phyloP scores from a whole-genome alignment of 2,797 vertebrate genomes.

The Typhlichthys eigenmanni region DNA sequence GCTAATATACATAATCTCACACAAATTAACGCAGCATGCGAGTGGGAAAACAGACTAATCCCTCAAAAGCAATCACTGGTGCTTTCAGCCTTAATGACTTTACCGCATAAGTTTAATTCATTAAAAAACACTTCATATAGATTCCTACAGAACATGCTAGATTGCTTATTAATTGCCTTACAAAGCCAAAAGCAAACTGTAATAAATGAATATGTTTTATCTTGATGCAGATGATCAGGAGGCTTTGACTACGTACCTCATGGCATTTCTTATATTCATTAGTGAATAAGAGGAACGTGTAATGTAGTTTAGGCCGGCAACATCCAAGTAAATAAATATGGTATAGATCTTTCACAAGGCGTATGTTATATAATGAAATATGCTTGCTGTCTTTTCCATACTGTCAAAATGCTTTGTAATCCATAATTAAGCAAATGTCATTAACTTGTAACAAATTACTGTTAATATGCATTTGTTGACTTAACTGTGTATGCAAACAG shows the following conservation, averaged over 20 bases:
- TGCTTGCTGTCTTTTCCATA: slow-evolving; percentile 2
- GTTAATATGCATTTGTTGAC: too few relatives aligned
- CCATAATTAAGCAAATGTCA: too few relatives aligned
- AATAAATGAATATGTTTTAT: slow-evolving; percentile 57
- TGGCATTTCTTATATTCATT: slow-evolving; percentile 55
- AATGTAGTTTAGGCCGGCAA: slow-evolving; percentile 29
- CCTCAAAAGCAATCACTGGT: slow-evolving; percentile 69
- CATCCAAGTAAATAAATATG: slow-evolving; percentile 6
- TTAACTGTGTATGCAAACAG: too few relatives aligned
- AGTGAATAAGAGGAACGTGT: slow-evolving; percentile 37
- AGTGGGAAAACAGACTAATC: slow-evolving; percentile 61
- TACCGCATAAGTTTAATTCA: slow-evolving; percentile 68
- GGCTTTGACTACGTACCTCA: slow-evolving; percentile 32
- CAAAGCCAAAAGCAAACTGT: slow-evolving; percentile 43
- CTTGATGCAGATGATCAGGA: slow-evolving; percentile 34
- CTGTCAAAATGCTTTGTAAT: too few relatives aligned
- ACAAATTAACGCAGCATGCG: slow-evolving; percentile 49
- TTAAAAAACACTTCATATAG: slow-evolving; percentile 70
- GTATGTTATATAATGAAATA: neutral
- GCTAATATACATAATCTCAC: slow-evolving; percentile 33
- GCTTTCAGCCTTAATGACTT: slow-evolving; percentile 73
- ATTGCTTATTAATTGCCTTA: slow-evolving; percentile 62
- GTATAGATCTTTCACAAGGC: slow-evolving; percentile 9
- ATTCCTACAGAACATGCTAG: slow-evolving; percentile 60
- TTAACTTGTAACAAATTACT: too few relatives aligned